Evolutionary conservation across 64 coral and sea anemone genomes (phyloP).

Genomic region (Pocillopora verrucosa): DNA sequence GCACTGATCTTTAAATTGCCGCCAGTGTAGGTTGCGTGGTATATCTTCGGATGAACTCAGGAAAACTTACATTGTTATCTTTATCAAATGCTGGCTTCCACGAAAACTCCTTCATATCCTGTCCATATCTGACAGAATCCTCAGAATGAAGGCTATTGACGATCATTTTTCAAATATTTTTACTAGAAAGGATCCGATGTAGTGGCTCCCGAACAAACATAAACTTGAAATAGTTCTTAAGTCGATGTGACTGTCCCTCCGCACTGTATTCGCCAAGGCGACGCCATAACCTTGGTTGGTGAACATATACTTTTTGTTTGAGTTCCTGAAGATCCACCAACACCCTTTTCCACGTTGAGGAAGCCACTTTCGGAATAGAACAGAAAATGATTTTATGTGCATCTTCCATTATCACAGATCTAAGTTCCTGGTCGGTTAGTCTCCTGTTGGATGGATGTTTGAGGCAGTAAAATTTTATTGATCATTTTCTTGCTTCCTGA

Average conservation of each 20-base stretch:
- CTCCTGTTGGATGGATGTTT: background rate
- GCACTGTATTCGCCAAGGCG: background rate
- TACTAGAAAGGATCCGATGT: background rate
- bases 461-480: background rate
- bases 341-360: slow-evolving; percentile 14
- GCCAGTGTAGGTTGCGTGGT: background rate
- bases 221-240: background rate
- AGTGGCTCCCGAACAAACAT: background rate
- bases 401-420: background rate
- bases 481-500: background rate
- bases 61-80: background rate
- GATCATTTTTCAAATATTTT: background rate
- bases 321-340: background rate
- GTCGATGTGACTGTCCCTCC: background rate
- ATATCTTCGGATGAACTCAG: background rate
- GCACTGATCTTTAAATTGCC: background rate
- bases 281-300: background rate
- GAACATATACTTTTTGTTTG: background rate
- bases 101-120: no score
- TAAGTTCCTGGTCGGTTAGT: background rate
- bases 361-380: background rate
- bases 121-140: background rate
- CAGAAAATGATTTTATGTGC: slow-evolving; percentile 5
- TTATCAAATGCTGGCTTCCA: no score
- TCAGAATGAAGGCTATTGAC: background rate